A percentile compares a stretch with the other conserved stretches of the same genome.
Conservation (phyloP, 1,140 invertebrate genomes). For the Rhagoletis pomonella region DNA sequence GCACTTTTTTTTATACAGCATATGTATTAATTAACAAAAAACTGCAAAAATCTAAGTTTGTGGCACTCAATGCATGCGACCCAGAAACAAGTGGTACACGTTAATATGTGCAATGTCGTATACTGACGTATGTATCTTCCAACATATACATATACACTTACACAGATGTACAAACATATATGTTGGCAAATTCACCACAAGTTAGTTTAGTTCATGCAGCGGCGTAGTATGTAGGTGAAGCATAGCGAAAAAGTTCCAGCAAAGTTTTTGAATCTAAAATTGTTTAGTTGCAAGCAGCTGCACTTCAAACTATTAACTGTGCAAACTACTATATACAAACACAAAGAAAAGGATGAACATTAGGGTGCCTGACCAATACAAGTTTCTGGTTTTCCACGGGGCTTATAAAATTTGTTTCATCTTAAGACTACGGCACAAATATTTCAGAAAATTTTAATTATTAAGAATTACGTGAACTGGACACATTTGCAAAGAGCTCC, state of each 20-base stretch:
- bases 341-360: not conserved
- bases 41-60: not conserved
- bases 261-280: not conserved
- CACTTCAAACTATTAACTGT: conserved; percentile 22
- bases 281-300: not conserved
- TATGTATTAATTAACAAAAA: not conserved
- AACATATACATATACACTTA: not conserved
- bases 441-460: too few species aligned
- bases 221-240: not conserved
- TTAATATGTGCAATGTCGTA: not conserved
- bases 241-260: not conserved
- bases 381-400: not conserved
- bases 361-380: not conserved
- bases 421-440: too few species aligned
- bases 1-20: too few species aligned
- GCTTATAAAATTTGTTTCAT: too few species aligned
- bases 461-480: too few species aligned
- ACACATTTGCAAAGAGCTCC: too few species aligned
- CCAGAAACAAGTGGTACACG: not conserved
- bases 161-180: not conserved
- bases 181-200: not conserved
- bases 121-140: not conserved
- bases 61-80: not conserved
- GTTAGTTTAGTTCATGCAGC: not conserved
- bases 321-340: not conserved